These are phyloP conservation scores for Ganaspis sp. DNA, from an alignment of 1,140 invertebrate genomes.

Conservation along the genomic window DNA sequence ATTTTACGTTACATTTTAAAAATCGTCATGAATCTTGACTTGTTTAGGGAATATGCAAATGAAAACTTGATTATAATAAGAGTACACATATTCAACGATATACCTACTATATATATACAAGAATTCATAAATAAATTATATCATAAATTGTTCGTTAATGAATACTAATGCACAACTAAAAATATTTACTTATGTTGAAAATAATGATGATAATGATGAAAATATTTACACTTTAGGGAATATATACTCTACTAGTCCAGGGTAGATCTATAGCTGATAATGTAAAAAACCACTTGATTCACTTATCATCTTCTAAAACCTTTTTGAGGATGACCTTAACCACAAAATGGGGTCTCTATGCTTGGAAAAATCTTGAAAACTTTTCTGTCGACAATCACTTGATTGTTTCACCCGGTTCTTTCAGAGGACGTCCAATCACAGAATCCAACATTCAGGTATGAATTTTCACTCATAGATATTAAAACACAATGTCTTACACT, in stretches of 20 bases:
- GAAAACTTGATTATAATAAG: no score
- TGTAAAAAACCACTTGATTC: constrained; percentile 60
- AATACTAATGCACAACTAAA: neutral
- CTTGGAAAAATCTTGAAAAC: constrained; percentile 71
- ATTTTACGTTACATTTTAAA: no score
- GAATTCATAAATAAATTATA: no score
- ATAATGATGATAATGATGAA: neutral
- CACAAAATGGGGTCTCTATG: constrained; percentile 73
- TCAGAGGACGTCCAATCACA: constrained; percentile 81
- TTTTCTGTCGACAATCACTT: constrained; percentile 86
- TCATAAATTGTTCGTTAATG: no score
- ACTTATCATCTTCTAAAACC: constrained; percentile 61
- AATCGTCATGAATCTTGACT: no score
- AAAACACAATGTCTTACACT: no score
- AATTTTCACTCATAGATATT: no score
- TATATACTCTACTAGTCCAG: constrained; percentile 70
- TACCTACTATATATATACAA: no score
- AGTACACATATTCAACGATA: no score
- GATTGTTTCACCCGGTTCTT: constrained; percentile 78
- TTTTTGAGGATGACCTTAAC: constrained; percentile 71
- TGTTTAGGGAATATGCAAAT: no score
- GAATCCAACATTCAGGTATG: constrained; percentile 85
- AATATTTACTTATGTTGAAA: no score
- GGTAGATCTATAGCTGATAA: constrained; percentile 60
- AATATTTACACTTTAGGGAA: constrained; percentile 58